phyloP scores from a whole-genome alignment of 2,797 vertebrate species.

The Sus cebifrons region DNA sequence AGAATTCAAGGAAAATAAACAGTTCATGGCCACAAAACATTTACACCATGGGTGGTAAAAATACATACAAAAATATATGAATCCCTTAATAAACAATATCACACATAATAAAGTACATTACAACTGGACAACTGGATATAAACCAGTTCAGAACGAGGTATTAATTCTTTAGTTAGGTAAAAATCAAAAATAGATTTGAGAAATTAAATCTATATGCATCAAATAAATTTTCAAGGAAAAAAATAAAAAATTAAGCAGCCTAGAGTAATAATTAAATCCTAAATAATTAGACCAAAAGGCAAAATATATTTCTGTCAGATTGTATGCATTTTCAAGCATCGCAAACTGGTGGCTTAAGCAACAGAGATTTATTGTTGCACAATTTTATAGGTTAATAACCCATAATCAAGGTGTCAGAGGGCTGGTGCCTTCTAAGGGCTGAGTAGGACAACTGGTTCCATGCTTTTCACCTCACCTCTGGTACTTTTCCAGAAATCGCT shows the following conservation, averaged over 20 bases:
- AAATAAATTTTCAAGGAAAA: not conserved
- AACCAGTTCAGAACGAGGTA: not conserved
- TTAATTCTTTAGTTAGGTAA: not conserved
- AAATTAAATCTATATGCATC: conserved; percentile 22
- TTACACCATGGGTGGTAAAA: not conserved
- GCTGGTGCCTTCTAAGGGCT: not conserved
- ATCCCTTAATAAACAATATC: not conserved
- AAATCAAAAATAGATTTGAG: conserved; percentile 1
- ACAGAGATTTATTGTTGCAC: not conserved
- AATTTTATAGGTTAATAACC: not conserved
- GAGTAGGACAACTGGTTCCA: not conserved
- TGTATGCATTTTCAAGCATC: not conserved
- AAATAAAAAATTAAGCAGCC: conserved; percentile 33
- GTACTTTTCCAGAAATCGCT: not conserved
- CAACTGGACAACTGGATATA: not conserved
- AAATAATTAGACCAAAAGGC: not conserved
- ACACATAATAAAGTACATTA: not conserved
- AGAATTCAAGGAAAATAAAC: conserved; percentile 55
- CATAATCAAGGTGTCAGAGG: not conserved
- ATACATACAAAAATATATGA: not conserved
- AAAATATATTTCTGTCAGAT: not conserved
- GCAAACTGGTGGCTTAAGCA: not conserved
- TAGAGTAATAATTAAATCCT: conserved; percentile 28
- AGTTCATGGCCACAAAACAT: not conserved
- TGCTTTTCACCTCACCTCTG: not conserved